Conservation (phyloP, 2,113 vertebrate species). For the Neotragus moschatus region DNA sequence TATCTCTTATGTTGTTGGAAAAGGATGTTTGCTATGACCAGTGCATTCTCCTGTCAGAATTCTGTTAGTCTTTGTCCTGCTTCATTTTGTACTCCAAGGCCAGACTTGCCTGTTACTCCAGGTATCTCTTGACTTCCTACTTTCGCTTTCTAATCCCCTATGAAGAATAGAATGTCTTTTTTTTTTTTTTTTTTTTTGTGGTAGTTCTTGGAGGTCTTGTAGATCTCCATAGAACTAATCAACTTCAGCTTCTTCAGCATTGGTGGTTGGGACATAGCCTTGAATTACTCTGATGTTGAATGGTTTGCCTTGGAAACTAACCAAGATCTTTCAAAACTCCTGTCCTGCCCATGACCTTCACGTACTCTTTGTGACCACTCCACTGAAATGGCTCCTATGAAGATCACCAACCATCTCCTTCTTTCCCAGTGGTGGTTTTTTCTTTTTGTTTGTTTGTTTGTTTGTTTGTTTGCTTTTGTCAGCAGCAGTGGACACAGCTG, state of each 20-base stretch:
- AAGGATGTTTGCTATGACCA: neutral
- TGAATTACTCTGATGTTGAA: neutral
- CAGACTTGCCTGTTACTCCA: neutral
- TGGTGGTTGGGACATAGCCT: rapidly evolving
- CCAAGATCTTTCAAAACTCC: neutral
- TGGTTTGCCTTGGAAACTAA: neutral
- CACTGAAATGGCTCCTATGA: neutral
- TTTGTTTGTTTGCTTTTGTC: neutral
- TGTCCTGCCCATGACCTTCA: neutral
- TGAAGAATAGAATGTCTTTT: neutral
- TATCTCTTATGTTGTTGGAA: neutral
- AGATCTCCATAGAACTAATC: neutral
- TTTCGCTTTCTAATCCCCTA: neutral
- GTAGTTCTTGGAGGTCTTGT: neutral
- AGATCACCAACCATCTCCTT: neutral
- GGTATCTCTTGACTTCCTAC: neutral
- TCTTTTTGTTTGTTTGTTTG: neutral
- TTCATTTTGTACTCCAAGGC: neutral
- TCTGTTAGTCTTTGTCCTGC: neutral
- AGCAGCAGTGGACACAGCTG: neutral
- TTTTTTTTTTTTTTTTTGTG: neutral
- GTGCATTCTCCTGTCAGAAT: neutral
- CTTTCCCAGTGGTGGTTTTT: neutral
- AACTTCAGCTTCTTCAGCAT: neutral
- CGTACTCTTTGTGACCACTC: neutral